These are phyloP conservation scores for Melanerpes formicivorus DNA, from an alignment of 2,113 vertebrate species.

Conservation along the genomic window DNA sequence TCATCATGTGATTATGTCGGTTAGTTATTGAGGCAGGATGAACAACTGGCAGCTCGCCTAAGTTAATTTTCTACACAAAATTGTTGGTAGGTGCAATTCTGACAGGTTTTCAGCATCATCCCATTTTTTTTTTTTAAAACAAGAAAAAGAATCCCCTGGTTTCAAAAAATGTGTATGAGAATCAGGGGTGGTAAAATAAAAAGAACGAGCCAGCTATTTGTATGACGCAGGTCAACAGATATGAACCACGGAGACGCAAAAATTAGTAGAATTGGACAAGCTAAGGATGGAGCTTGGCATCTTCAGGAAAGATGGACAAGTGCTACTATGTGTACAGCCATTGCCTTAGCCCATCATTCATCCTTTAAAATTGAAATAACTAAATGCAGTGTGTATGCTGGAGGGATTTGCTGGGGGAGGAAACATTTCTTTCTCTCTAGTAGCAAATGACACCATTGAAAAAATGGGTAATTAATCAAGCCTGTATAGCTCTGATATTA, in stretches of 20 bases:
- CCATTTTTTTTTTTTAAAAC: not conserved
- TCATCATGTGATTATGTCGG: not conserved
- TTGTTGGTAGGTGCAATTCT: not conserved
- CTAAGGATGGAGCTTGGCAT: not conserved
- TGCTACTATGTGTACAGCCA: not conserved
- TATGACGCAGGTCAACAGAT: not conserved
- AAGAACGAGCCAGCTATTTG: not conserved
- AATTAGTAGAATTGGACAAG: not conserved
- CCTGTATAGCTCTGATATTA: not conserved
- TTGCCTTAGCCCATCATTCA: not conserved
- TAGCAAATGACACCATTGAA: not conserved
- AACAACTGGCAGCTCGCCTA: not conserved
- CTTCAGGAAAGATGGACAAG: not conserved
- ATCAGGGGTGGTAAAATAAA: not conserved
- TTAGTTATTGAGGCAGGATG: not conserved
- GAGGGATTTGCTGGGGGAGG: not conserved
- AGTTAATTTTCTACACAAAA: not conserved
- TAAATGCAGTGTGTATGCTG: not conserved
- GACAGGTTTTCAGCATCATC: not conserved
- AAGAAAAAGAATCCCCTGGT: not conserved
- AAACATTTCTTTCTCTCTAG: not conserved
- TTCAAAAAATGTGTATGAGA: not conserved
- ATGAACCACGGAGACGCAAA: not conserved
- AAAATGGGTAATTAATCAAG: constrained; percentile 24
- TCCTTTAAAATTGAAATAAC: not conserved